Conservation (phyloP, 2,113 vertebrate genomes). For the Oxyura jamaicensis region DNA sequence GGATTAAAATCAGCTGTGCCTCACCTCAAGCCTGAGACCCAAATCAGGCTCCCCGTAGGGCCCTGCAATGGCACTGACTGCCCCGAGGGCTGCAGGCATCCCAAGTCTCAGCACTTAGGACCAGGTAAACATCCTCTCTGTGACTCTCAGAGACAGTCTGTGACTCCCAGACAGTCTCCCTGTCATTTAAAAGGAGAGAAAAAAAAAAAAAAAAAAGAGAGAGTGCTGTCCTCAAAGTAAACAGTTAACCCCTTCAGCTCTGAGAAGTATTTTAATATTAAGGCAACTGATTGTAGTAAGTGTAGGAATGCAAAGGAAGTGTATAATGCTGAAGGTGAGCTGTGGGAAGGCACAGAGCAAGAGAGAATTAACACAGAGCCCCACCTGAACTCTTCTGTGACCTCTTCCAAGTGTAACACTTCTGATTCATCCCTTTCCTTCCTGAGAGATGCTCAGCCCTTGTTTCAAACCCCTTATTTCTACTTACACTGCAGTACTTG, state of each 20-base stretch:
- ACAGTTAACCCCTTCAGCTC: not conserved
- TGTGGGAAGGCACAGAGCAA: not conserved
- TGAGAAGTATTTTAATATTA: not conserved
- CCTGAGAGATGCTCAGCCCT: not conserved
- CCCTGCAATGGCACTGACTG: not conserved
- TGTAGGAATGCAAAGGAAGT: not conserved
- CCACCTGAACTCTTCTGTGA: not conserved
- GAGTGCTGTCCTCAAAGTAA: rapidly evolving
- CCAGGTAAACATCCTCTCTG: not conserved
- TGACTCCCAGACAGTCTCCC: not conserved
- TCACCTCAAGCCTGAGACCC: not conserved
- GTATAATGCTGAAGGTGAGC: not conserved
- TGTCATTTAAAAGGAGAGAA: not conserved
- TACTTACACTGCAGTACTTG: not conserved
- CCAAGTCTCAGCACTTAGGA: not conserved
- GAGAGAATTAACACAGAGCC: not conserved
- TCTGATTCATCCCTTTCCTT: not conserved
- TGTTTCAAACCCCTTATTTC: not conserved
- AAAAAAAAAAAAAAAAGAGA: not conserved
- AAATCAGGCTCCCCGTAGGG: not conserved
- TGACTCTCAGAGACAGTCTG: not conserved
- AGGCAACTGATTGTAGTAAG: not conserved
- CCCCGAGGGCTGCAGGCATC: not conserved
- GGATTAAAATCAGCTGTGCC: not conserved
- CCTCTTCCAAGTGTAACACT: not conserved